These are phyloP conservation scores for Mus musculus DNA, from an alignment of 2,113 vertebrate species.

Conservation along the genomic window GRCm39 chr9:49908001-49908500, in stretches of 20 bases:
- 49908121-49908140: constrained; percentile 31
- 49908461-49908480: neutral
- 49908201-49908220: constrained; percentile 26
- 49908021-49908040: constrained; percentile 55
- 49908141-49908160: constrained; percentile 46
- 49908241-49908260: neutral
- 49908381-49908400: neutral
- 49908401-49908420: neutral
- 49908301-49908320: constrained; percentile 32
- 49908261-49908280: neutral
- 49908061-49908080: constrained; percentile 35
- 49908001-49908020: neutral
- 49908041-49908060: constrained; percentile 17
- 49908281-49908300: constrained; percentile 16
- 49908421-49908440: neutral
- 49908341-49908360: neutral
- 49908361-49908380: neutral
- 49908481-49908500: neutral
- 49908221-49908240: constrained; percentile 25
- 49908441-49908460: neutral
- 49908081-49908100: constrained; percentile 16
- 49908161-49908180: neutral
- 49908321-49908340: neutral
- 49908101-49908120: constrained; percentile 58
- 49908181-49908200: constrained; percentile 36